Conservation (phyloP, 2,888 invertebrate species). For the Boloria euphrosyne region DNA sequence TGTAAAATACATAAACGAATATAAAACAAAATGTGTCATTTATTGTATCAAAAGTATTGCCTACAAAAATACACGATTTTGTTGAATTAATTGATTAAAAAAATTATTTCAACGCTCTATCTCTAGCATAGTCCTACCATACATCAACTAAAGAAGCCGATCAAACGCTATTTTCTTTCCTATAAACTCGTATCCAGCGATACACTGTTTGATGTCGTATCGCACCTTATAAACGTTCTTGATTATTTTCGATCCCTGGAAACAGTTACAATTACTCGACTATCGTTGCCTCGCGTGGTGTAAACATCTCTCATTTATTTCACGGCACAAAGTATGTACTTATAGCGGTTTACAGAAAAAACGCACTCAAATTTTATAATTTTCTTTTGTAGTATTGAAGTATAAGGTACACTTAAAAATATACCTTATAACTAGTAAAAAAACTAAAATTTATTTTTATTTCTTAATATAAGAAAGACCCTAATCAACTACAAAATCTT, state of each 20-base stretch:
- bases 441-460: no score
- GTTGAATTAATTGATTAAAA: neutral
- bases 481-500: no score
- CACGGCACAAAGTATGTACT: constrained; percentile 49
- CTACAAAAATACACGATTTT: no score
- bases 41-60: no score
- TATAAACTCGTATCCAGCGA: constrained; percentile 30
- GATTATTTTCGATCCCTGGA: constrained; percentile 65
- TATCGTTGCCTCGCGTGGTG: constrained; percentile 55
- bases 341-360: neutral
- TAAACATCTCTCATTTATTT: constrained; percentile 64
- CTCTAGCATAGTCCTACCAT: neutral
- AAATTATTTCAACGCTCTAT: constrained; percentile 3
- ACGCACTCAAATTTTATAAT: neutral
- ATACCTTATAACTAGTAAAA: no score
- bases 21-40: no score
- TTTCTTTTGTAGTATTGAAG: no score
- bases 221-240: constrained; percentile 63
- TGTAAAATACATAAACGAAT: no score
- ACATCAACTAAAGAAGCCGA: constrained; percentile 19
- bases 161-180: constrained; percentile 29
- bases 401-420: no score
- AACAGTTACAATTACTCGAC: constrained; percentile 73
- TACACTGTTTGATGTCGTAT: constrained; percentile 64
- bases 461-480: no score